Percentiles rank a stretch among this genome's conserved stretches.
These are phyloP conservation scores for Cydia splendana DNA, from an alignment of 1,140 invertebrate genomes.

Conservation along the genomic window DNA sequence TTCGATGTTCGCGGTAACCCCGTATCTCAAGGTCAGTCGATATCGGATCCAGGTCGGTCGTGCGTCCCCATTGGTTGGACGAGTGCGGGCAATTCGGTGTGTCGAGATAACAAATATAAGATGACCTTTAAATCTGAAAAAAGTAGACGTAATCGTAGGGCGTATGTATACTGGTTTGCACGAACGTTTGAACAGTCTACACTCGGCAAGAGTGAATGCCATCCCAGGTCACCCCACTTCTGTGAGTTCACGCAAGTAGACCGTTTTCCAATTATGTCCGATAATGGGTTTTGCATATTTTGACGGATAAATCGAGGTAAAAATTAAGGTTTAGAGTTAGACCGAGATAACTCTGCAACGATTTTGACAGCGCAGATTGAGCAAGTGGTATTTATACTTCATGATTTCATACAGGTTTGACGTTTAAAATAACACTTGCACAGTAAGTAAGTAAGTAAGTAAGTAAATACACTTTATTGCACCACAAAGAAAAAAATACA, in stretches of 20 bases:
- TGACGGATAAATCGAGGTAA: not conserved
- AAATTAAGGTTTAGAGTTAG: not conserved
- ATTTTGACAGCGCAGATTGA: too few relatives aligned
- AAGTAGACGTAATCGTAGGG: not conserved
- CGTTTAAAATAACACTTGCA: too few relatives aligned
- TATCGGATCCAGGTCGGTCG: constrained; percentile 15
- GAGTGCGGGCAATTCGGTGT: not conserved
- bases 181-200: not conserved
- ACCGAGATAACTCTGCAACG: too few relatives aligned
- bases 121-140: not conserved
- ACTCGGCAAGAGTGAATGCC: not conserved
- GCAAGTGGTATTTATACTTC: too few relatives aligned
- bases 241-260: not conserved
- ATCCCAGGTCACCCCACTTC: not conserved
- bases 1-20: too few relatives aligned
- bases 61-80: not conserved
- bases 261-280: constrained; percentile 5
- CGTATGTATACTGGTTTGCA: not conserved
- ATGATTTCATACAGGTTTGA: too few relatives aligned
- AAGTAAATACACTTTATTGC: too few relatives aligned
- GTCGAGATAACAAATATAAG: not conserved
- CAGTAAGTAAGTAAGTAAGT: too few relatives aligned
- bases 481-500: too few relatives aligned
- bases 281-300: constrained; percentile 7
- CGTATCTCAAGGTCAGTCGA: constrained; percentile 16